Evolutionary conservation across 2,113 vertebrate species (phyloP).

Genomic region (Pluvianellus socialis): DNA sequence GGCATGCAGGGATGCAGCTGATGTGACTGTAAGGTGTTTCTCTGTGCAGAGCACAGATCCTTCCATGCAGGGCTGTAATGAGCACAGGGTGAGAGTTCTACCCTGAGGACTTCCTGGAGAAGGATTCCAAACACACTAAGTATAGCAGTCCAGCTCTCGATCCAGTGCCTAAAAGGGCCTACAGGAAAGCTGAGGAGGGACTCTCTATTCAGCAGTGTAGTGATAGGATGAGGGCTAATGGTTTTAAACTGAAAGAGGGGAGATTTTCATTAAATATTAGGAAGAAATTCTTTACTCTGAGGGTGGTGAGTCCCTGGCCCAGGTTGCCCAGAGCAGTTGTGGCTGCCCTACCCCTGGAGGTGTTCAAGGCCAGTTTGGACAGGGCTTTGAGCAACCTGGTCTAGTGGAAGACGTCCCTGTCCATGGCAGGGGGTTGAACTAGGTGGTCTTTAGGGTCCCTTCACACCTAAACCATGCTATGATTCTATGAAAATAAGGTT

Average conservation of each 20-base stretch:
- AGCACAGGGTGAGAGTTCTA: not conserved
- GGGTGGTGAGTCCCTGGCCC: too few species aligned
- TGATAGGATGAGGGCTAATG: not conserved
- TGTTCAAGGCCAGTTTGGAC: not conserved
- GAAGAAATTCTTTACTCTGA: not conserved
- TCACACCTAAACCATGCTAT: not conserved
- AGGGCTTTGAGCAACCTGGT: not conserved
- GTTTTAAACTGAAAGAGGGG: not conserved
- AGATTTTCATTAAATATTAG: not conserved
- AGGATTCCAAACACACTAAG: not conserved
- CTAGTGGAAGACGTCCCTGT: not conserved
- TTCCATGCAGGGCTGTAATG: not conserved
- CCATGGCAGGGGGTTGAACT: not conserved
- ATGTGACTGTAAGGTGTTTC: not conserved
- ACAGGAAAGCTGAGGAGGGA: too few species aligned
- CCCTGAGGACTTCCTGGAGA: not conserved
- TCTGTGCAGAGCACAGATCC: rapidly evolving
- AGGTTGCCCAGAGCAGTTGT: not conserved
- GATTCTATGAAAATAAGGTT: not conserved
- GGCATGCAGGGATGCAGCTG: not conserved
- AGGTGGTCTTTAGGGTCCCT: not conserved
- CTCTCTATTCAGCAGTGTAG: too few species aligned
- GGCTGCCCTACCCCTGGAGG: not conserved
- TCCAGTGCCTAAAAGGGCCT: too few species aligned
- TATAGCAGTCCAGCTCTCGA: not conserved